These are phyloP conservation scores for Merluccius polli DNA, from an alignment of 2,797 vertebrate species.

Conservation along the genomic window DNA sequence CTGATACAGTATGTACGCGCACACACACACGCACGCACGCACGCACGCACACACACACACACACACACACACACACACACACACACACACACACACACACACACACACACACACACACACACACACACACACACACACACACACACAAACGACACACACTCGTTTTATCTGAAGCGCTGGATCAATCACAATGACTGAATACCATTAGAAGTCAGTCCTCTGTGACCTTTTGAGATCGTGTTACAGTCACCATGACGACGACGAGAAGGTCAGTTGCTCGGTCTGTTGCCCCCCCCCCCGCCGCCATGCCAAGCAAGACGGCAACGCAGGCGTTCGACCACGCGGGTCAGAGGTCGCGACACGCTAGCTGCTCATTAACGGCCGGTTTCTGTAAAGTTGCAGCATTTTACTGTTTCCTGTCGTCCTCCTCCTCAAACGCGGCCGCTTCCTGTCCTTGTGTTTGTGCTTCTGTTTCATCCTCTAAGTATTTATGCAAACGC, in stretches of 20 bases:
- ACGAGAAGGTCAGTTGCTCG: slow-evolving; percentile 59
- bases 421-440: neutral
- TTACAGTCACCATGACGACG: slow-evolving; percentile 58
- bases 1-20: no score
- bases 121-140: neutral
- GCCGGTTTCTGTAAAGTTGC: neutral
- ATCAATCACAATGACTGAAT: slow-evolving; percentile 50
- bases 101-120: neutral
- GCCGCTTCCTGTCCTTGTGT: neutral
- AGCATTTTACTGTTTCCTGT: neutral
- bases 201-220: slow-evolving; percentile 55
- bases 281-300: neutral
- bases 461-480: neutral
- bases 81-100: neutral
- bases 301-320: slow-evolving; percentile 28
- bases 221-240: slow-evolving; percentile 63
- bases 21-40: no score
- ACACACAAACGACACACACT: neutral
- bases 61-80: neutral
- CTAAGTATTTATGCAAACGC: neutral
- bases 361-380: neutral
- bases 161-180: slow-evolving; percentile 38
- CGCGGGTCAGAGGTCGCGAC: neutral
- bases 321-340: neutral
- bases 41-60: no score